phyloP scores from a whole-genome alignment of 2,797 vertebrate genomes.

The Pseudomugil tenellus region DNA sequence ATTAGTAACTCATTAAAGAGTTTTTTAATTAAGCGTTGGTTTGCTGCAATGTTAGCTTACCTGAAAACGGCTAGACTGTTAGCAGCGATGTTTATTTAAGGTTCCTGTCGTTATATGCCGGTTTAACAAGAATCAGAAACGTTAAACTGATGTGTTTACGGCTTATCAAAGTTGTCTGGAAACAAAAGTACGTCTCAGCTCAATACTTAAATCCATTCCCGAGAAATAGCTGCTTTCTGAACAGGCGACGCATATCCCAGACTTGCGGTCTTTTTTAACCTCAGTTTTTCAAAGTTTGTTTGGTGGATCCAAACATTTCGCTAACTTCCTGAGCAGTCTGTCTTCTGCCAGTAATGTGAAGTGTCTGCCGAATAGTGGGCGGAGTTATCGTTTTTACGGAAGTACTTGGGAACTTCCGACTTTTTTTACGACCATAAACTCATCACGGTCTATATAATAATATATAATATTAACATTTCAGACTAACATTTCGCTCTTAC shows the following conservation, averaged over 20 bases:
- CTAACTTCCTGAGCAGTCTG: background rate
- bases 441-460: background rate
- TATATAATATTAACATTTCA: background rate
- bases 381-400: slow-evolving; percentile 28
- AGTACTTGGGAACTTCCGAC: slow-evolving; percentile 9
- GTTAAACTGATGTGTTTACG: background rate
- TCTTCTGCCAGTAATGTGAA: slow-evolving; percentile 3
- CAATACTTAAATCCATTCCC: background rate
- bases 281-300: background rate
- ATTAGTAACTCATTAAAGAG: background rate
- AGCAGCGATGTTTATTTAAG: background rate
- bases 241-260: background rate
- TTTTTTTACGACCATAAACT: background rate
- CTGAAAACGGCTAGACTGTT: slow-evolving; percentile 3
- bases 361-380: slow-evolving; percentile 13
- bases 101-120: background rate
- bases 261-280: rapidly evolving
- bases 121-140: background rate
- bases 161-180: background rate
- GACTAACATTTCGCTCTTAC: no score
- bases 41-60: slow-evolving; percentile 24
- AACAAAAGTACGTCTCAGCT: slow-evolving; percentile 2
- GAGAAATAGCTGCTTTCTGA: background rate
- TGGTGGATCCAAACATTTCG: background rate
- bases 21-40: background rate